phyloP scores from a whole-genome alignment of 2,888 invertebrate species.

The Barypeithes pellucidus region DNA sequence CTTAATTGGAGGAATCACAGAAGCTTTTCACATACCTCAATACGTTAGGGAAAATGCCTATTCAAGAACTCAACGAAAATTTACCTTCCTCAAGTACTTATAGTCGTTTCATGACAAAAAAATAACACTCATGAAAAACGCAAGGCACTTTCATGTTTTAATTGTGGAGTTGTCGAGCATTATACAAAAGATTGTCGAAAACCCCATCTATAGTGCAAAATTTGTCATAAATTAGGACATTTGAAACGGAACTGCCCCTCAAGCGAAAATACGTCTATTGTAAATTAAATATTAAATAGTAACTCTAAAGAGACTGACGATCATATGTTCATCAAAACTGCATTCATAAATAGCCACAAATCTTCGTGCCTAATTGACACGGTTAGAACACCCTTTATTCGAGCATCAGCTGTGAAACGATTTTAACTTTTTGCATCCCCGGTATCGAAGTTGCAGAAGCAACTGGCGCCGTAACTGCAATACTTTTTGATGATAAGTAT shows the following conservation, averaged over 20 bases:
- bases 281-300: background rate
- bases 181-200: background rate
- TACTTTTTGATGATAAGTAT: constrained; percentile 13
- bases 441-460: too few relatives aligned
- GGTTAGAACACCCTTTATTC: constrained; percentile 7
- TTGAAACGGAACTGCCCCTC: background rate
- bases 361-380: background rate
- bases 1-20: constrained; percentile 53
- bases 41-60: constrained; percentile 39
- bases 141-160: too few relatives aligned
- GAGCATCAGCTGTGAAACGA: constrained; percentile 5
- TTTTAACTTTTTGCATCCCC: too few relatives aligned
- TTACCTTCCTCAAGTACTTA: background rate
- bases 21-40: constrained; percentile 43
- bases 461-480: constrained; percentile 5
- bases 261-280: background rate
- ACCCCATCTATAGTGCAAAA: background rate
- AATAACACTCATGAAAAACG: too few relatives aligned
- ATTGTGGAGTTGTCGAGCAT: background rate
- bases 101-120: background rate
- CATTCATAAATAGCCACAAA: background rate
- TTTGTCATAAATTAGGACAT: constrained; percentile 13
- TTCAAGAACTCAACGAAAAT: background rate
- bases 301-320: background rate
- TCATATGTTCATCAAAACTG: constrained; percentile 13